Evolutionary conservation across 2,797 vertebrate genomes (phyloP).

Genomic region (Spondyliosoma cantharus): DNA sequence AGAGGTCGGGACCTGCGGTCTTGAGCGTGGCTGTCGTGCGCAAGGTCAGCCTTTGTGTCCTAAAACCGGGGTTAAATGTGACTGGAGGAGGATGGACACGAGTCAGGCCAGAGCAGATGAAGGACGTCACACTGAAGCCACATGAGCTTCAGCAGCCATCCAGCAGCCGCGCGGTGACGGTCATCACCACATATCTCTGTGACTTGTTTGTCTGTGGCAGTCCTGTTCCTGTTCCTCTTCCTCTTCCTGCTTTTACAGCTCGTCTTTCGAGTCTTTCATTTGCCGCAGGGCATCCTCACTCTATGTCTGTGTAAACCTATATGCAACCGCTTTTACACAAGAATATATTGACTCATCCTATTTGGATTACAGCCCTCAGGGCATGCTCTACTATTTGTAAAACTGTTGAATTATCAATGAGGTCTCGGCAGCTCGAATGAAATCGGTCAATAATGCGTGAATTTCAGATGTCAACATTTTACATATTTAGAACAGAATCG

Average conservation of each 20-base stretch:
- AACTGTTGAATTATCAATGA: constrained; percentile 47
- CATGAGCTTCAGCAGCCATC: not conserved
- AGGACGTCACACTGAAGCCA: constrained; percentile 15
- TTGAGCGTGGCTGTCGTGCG: constrained; percentile 23
- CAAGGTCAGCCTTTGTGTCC: constrained; percentile 56
- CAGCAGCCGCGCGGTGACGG: not conserved
- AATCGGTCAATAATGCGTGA: constrained; percentile 21
- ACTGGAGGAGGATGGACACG: constrained; percentile 5
- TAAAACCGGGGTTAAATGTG: not conserved
- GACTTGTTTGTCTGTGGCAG: constrained; percentile 11
- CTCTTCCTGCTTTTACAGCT: not conserved
- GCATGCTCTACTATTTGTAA: constrained; percentile 7
- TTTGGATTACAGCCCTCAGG: not conserved
- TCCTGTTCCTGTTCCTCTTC: not conserved
- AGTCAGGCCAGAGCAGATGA: constrained; percentile 9
- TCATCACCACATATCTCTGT: not conserved
- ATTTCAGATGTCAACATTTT: constrained; percentile 6
- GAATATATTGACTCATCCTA: not conserved
- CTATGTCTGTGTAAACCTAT: not conserved
- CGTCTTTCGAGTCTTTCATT: not conserved
- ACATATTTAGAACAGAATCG: constrained; percentile 22
- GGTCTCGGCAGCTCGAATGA: constrained; percentile 1
- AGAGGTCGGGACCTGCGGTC: constrained; percentile 41
- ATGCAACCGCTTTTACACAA: not conserved
- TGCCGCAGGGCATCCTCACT: not conserved